Evolutionary conservation across 1,140 invertebrate species (phyloP), one percentile per base, ranked within the genome.

Genomic region (Zaprionus gabonicus): DNA sequence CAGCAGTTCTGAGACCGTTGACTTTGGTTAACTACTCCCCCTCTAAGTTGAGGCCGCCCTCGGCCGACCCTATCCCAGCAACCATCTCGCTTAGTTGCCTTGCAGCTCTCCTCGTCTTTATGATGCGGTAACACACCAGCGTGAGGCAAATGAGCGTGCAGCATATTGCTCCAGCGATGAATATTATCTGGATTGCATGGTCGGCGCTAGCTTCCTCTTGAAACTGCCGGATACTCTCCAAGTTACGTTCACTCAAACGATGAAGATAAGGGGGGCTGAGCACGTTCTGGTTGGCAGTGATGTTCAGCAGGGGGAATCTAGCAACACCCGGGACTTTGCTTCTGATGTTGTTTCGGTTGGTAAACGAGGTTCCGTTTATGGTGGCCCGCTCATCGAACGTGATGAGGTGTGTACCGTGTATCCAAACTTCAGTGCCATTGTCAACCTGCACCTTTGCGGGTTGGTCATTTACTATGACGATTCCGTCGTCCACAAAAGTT

Each of bases 401-500:
- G 34, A 70, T 41, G 60, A 58, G 71, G 28, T 73, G 59, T 13
- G 76, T 75, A 28, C 60, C 71, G 15, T 34, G 65, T 10, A 49
- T 28, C 34, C 59, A 55, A 25, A 38, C 12, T 36, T 68, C 34
- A 0, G 68, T 76, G 0, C 60, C 73, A 4, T 71, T 71, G 10
- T 71, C 59, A 12, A 64, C 20, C 20, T 20, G 20, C 20, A 20
- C 20, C 20, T 20, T 20, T 20, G 20, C 20, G 20, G 20, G 20
- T 20, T 20, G 20, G 20, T 20, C 20, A 20, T 20, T 20, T 20
- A 20, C 20, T 20, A 20, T 20, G 20, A 20, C 20, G 20, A 20
- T 20, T 20, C 20, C 20, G 20, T 20, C 20, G 20, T 20, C 20
- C 20, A 20, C 20, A 20, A 0, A 20, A 20, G 20, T 20, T 20